Base-by-base conservation (phyloP, 2,888 invertebrate species). In the Cryptophagus acutangulus region DNA sequence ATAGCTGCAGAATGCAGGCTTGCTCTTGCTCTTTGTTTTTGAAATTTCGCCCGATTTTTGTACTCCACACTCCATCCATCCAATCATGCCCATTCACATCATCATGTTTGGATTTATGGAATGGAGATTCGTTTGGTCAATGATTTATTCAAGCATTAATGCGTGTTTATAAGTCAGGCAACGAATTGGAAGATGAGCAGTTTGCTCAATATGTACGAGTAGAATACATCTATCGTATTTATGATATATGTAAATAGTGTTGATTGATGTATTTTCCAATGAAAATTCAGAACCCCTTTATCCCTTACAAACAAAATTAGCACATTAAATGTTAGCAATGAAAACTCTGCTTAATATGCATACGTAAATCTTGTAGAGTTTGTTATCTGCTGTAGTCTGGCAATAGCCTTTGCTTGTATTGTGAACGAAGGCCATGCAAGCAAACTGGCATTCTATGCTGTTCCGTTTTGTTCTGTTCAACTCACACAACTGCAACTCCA, bases 231-330 rank as follows among this genome's bases (percentile, higher is more conserved):
- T n/a, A n/a, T n/a, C n/a, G n/a, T n/a, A n/a, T n/a, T n/a, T n/a
- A n/a, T n/a, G n/a, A n/a, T n/a, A n/a, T n/a, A n/a, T n/a, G n/a
- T n/a, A n/a, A n/a, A n/a, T n/a, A n/a, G n/a, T n/a, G 48, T 55
- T 61, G 61, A 61, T 59, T 59, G 61, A 61, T 61, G 59, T 51
- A 56, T 54, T 12, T 31, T 31, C 16, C 15, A 13, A 9, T 57
- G 43, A 46, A 38, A 40, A 43, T 43, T 46, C 43, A 43, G 43
- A 46, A 43, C 30, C 35, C 43, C 41, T 43, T 43, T 46, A 38
- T 38, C 17, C 43, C 36, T 38, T 45, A 38, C 48, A 57, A 57
- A 58, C 57, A 54, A 54, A 60, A 61, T 60, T 57, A 59, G 54
- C 59, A 56, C 51, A 52, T 53, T 57, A 55, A 61, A 61, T 61